A percentile compares a stretch with the other conserved stretches of the same genome.
Conservation (phyloP, 2,113 vertebrate genomes). For the Phocoena phocoena region DNA sequence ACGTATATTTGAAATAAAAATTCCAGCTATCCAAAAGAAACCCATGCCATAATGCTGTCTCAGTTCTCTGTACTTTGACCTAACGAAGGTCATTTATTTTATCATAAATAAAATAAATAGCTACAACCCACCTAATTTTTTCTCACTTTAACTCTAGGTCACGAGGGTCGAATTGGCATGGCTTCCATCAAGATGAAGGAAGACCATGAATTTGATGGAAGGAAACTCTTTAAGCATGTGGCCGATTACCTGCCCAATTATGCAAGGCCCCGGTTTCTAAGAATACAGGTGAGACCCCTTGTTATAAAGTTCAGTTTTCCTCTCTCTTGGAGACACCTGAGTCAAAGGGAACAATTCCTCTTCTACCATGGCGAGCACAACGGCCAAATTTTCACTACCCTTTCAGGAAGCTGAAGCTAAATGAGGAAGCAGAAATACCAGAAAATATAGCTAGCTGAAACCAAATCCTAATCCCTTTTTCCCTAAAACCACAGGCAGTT, state of each 20-base stretch:
- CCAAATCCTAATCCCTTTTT: background rate
- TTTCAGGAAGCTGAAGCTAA: conserved; percentile 14
- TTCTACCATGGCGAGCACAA: background rate
- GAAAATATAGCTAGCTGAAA: conserved; percentile 37
- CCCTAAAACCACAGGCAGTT: background rate
- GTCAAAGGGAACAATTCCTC: background rate
- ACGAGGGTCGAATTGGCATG: conserved; percentile 93
- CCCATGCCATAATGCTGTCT: background rate
- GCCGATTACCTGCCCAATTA: conserved; percentile 87
- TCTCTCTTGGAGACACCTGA: background rate
- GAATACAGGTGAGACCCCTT: conserved; percentile 86
- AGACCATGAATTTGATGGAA: conserved; percentile 85
- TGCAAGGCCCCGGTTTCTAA: conserved; percentile 89
- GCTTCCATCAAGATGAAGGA: conserved; percentile 87
- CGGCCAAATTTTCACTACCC: background rate
- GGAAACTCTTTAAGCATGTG: conserved; percentile 83
- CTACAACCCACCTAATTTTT: background rate
- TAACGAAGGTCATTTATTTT: background rate
- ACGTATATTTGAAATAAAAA: conserved; percentile 26
- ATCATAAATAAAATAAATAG: background rate
- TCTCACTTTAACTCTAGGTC: conserved; percentile 81
- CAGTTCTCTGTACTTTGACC: background rate
- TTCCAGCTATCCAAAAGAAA: background rate
- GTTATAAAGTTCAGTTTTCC: background rate
- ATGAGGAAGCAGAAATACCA: background rate